phyloP scores from a whole-genome alignment of 2,888 invertebrate species.

The Aspidiotus rigidus region DNA sequence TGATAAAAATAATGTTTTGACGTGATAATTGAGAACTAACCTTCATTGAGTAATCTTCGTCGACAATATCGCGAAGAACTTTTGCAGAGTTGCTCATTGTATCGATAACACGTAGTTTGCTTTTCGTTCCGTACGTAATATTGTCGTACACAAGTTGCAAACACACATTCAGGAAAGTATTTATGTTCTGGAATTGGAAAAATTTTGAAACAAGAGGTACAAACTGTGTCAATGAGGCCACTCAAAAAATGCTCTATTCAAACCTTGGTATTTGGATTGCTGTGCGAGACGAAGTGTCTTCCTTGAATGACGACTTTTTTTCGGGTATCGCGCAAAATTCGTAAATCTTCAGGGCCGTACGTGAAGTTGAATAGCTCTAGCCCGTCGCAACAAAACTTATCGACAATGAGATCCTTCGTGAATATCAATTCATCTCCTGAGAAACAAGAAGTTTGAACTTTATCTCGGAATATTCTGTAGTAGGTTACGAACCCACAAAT shows the following conservation, averaged over 20 bases:
- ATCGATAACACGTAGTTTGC: slow-evolving; percentile 16
- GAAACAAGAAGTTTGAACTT: neutral
- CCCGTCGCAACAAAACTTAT: slow-evolving; percentile 24
- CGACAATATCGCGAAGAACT: slow-evolving; percentile 9
- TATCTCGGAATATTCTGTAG: no score
- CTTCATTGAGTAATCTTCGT: neutral
- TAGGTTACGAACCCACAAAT: no score
- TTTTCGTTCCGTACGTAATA: neutral
- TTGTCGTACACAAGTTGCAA: slow-evolving; percentile 19
- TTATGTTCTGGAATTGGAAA: slow-evolving; percentile 6
- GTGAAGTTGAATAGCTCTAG: slow-evolving; percentile 15
- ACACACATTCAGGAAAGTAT: slow-evolving; percentile 15
- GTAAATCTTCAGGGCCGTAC: neutral
- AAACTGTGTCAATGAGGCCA: neutral
- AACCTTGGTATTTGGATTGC: slow-evolving; percentile 22
- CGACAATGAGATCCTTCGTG: slow-evolving; percentile 12
- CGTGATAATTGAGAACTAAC: neutral
- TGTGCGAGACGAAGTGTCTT: slow-evolving; percentile 13
- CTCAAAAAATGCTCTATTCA: neutral
- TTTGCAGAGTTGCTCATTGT: neutral
- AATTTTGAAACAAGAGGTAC: neutral
- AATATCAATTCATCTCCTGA: slow-evolving; percentile 30
- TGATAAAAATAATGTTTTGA: neutral
- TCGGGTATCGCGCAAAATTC: neutral
- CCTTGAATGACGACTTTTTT: slow-evolving; percentile 3